Percentiles rank a stretch among this genome's conserved stretches.
Evolutionary conservation across 2,888 invertebrate species (phyloP).

Genomic region (Mimumesa dahlbomi): DNA sequence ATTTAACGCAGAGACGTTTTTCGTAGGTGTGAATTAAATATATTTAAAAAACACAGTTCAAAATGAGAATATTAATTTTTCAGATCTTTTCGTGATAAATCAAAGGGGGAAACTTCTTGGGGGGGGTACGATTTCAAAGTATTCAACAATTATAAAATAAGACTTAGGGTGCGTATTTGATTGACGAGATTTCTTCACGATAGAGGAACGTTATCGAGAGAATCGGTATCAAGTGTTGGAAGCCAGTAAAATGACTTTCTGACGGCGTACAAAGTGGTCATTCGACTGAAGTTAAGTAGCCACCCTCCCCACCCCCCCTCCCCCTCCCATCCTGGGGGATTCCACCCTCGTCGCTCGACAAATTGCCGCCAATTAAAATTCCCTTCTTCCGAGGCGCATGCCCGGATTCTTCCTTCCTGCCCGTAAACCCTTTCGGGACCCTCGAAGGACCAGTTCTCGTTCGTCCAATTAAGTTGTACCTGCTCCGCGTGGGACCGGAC

Average conservation of each 20-base stretch:
- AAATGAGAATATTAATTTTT: no score
- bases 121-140: no score
- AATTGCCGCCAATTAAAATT: conserved; percentile 75
- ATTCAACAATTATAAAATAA: no score
- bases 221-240: conserved; percentile 1
- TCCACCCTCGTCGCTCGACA: conserved; percentile 60
- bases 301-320: no score
- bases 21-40: no score
- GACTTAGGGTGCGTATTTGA: no score
- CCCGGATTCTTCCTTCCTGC: conserved; percentile 36
- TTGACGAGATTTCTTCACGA: no score
- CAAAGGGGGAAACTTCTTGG: no score
- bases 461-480: conserved; percentile 78
- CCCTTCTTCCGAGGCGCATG: conserved; percentile 61
- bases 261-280: conserved; percentile 53
- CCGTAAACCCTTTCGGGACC: conserved; percentile 22
- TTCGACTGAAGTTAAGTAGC: conserved; percentile 49
- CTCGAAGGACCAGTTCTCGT: conserved; percentile 71
- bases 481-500: conserved; percentile 51
- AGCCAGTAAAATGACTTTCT: conserved; percentile 24
- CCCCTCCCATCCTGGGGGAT: conserved; percentile 38
- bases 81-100: no score
- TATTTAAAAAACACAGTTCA: no score
- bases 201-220: not conserved
- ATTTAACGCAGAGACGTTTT: no score